phyloP scores from a whole-genome alignment of 2,888 invertebrate genomes.

The Luffia ferchaultella region DNA sequence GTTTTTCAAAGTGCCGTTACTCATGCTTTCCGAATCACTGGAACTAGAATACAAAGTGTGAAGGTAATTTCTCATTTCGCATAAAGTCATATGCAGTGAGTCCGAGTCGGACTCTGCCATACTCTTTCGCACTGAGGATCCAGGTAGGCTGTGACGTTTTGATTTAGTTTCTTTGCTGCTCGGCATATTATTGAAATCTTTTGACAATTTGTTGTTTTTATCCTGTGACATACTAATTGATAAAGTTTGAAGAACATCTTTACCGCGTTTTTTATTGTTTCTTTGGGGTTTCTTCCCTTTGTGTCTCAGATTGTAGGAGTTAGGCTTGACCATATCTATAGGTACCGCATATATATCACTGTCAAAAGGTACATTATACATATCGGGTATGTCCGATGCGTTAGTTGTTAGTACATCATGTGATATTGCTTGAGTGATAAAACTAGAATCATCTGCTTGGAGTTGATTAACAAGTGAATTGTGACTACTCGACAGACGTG shows the following conservation, averaged over 20 bases:
- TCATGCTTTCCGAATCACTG: slow-evolving; percentile 69
- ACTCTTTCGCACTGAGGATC: slow-evolving; percentile 68
- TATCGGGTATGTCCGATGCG: slow-evolving; percentile 81
- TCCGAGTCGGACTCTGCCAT: slow-evolving; percentile 70
- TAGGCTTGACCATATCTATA: slow-evolving; percentile 79
- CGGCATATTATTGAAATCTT: slow-evolving; percentile 25
- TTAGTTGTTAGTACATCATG: slow-evolving; percentile 77
- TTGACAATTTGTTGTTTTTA: slow-evolving; percentile 24
- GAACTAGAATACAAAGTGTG: slow-evolving; percentile 83
- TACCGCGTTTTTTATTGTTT: slow-evolving; percentile 45
- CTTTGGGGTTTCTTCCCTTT: slow-evolving; percentile 47
- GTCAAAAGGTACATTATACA: slow-evolving; percentile 89
- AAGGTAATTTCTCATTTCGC: slow-evolving; percentile 84
- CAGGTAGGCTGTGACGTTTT: slow-evolving; percentile 75
- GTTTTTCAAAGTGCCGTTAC: too few species aligned
- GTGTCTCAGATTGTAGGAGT: slow-evolving; percentile 33
- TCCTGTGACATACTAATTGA: slow-evolving; percentile 15
- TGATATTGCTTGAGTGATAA: slow-evolving; percentile 89
- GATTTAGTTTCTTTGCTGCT: slow-evolving; percentile 47
- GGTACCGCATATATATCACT: slow-evolving; percentile 89
- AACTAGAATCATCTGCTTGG: slow-evolving; percentile 84
- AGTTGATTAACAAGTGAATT: slow-evolving; percentile 81
- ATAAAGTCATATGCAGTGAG: slow-evolving; percentile 81
- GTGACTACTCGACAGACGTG: slow-evolving; percentile 84
- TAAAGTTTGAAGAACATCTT: slow-evolving; percentile 30